phyloP scores from a whole-genome alignment of 2,113 vertebrate species.

The Megaceryle torquata region DNA sequence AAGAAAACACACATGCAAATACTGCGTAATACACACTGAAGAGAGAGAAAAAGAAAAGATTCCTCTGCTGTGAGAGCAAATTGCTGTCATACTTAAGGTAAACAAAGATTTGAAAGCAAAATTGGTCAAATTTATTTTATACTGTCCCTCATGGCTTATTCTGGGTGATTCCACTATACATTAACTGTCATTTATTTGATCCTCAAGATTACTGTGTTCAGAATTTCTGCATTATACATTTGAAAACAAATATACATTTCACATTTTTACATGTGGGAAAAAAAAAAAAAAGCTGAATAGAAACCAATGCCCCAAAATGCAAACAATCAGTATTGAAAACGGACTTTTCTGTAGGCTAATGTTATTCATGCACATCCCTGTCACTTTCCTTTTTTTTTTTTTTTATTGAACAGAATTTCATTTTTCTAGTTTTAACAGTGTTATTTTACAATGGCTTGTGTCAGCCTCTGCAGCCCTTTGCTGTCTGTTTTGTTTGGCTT shows the following conservation, averaged over 20 bases:
- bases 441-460: neutral
- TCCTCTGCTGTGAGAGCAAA: neutral
- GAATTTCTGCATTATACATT: neutral
- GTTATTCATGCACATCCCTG: neutral
- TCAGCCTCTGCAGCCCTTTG: neutral
- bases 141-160: neutral
- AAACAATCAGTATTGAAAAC: neutral
- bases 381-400: neutral
- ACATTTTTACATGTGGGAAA: neutral
- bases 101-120: neutral
- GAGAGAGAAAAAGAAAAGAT: neutral
- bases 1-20: neutral
- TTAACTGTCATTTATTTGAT: neutral
- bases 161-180: neutral
- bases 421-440: neutral
- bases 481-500: neutral
- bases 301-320: neutral
- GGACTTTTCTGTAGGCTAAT: neutral
- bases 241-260: neutral
- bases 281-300: neutral
- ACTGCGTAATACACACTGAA: neutral
- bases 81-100: neutral
- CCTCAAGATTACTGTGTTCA: neutral
- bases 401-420: neutral
- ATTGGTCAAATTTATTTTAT: neutral